phyloP scores from a whole-genome alignment of 2,888 invertebrate genomes.

The Nebria brevicollis region DNA sequence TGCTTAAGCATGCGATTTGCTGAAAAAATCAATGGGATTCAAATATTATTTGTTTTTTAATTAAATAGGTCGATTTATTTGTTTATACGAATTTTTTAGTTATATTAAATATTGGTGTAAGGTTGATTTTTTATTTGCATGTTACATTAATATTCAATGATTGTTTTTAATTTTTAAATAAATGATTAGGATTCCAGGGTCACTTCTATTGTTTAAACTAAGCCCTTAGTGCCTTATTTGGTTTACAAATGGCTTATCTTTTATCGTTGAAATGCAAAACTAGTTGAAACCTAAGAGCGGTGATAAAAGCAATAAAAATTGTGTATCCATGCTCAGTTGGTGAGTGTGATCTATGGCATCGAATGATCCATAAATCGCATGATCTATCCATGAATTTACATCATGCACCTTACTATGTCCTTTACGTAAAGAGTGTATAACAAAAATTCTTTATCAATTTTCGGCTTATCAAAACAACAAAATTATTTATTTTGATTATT shows the following conservation, averaged over 20 bases:
- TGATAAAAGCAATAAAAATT: neutral
- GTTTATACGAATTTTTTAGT: too few relatives aligned
- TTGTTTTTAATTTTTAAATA: neutral
- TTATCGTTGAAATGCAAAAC: too few relatives aligned
- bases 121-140: too few relatives aligned
- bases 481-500: neutral
- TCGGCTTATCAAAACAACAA: neutral
- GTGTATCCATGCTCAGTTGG: neutral
- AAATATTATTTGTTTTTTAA: neutral
- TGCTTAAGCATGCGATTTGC: slow-evolving; percentile 51
- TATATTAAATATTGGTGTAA: too few relatives aligned
- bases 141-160: neutral
- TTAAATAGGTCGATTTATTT: too few relatives aligned
- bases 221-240: neutral
- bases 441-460: neutral
- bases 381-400: neutral
- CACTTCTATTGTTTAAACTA: too few relatives aligned
- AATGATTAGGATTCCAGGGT: too few relatives aligned
- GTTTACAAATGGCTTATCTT: too few relatives aligned
- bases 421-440: neutral
- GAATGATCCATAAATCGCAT: neutral
- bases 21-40: neutral
- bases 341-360: neutral
- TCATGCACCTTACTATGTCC: neutral
- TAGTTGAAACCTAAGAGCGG: too few relatives aligned